Base-by-base conservation (phyloP, 2,888 invertebrate species). In the Emmelina monodactyla region DNA sequence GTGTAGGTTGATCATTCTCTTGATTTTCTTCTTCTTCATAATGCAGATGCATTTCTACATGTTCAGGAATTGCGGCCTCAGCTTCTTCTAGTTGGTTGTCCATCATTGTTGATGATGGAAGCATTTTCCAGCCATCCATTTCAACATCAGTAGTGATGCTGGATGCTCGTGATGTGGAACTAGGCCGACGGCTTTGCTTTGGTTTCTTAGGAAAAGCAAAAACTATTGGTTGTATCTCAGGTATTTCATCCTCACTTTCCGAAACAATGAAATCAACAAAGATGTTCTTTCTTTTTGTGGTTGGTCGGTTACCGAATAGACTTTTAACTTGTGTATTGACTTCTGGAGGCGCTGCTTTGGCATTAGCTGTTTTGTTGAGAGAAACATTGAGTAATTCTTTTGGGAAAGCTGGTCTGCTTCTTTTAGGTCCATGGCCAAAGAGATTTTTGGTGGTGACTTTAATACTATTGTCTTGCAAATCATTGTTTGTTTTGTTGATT, bases 31-130 rank as follows among this genome's bases (percentile, higher is more conserved):
- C 34, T 33, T 40, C 33, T 32, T 38, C 33, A 22, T 30, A 28
- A 32, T 31, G 11, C 2, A 22, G 15, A 9, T 32, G 28, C 29
- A 32, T 9, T 13, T 40, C 22, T 19, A 30, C 28, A 16, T 25
- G 4, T 28, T n/a, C n/a, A n/a, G 68, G 60, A 15, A 65, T 61
- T 16, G 33, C 37, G n/a, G 37, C 40, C 6, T 52, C 53, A 11
- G 35, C 34, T 46, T 70, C 58, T 4, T 63, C 37, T 41, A 68
- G 63, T 41, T 69, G n/a, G n/a, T n/a, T n/a, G n/a, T n/a, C n/a
- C n/a, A n/a, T n/a, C n/a, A n/a, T n/a, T n/a, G n/a, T n/a, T n/a
- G n/a, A n/a, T n/a, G n/a, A n/a, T n/a, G n/a, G n/a, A n/a, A n/a
- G n/a, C n/a, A n/a, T n/a, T n/a, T n/a, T n/a, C n/a, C n/a, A n/a